Percentiles rank a stretch among this genome's conserved stretches.
Evolutionary conservation across 2,888 invertebrate species (phyloP).

Genomic region (Polyommatus icarus): DNA sequence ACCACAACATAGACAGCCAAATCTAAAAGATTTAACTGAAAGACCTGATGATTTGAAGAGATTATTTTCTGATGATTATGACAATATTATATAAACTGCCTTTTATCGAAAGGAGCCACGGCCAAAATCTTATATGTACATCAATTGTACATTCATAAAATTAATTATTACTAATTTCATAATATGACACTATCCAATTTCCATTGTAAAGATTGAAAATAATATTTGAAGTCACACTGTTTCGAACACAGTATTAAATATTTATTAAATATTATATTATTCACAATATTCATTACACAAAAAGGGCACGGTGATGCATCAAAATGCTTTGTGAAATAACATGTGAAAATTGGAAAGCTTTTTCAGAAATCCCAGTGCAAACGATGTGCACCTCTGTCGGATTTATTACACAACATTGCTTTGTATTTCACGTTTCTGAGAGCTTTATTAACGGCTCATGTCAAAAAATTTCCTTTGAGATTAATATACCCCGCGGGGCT

Average conservation of each 20-base stretch:
- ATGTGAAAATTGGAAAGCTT: slow-evolving; percentile 28
- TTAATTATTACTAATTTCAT: too few species aligned
- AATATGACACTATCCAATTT: neutral
- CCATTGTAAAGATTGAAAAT: neutral
- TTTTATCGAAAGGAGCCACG: too few species aligned
- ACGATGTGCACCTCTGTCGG: slow-evolving; percentile 33
- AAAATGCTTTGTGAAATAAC: slow-evolving; percentile 34
- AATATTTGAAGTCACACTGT: neutral
- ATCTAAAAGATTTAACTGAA: too few species aligned
- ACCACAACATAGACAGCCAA: too few species aligned
- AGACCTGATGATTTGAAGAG: too few species aligned
- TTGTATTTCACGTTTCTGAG: slow-evolving; percentile 33
- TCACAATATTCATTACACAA: neutral
- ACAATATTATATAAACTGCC: too few species aligned
- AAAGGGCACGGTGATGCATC: neutral
- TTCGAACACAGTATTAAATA: neutral
- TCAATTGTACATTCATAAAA: too few species aligned
- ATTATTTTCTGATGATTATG: too few species aligned
- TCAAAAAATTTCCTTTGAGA: slow-evolving; percentile 31
- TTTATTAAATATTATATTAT: too few species aligned
- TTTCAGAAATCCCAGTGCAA: slow-evolving; percentile 30
- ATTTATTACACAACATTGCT: slow-evolving; percentile 34
- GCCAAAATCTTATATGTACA: too few species aligned
- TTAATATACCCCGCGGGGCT: slow-evolving; percentile 21
- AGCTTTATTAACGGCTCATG: slow-evolving; percentile 29